phyloP scores from a whole-genome alignment of 1,140 invertebrate genomes.

The Zophobas morio region DNA sequence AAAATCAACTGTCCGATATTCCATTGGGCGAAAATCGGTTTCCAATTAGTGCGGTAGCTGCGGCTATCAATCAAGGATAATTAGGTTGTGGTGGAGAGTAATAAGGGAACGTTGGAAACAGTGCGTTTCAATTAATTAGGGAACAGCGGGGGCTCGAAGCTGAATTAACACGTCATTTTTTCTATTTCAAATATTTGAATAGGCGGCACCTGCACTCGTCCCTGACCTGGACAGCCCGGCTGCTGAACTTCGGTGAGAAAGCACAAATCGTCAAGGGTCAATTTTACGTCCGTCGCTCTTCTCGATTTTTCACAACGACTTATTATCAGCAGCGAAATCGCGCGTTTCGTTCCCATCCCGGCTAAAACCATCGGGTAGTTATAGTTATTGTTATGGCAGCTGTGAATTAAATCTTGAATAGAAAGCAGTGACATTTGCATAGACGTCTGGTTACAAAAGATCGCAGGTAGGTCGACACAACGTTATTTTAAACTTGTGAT shows the following conservation, averaged over 20 bases:
- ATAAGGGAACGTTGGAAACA: conserved; percentile 23
- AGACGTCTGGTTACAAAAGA: no score
- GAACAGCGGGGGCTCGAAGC: conserved; percentile 7
- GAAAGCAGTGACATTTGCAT: no score
- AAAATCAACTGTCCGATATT: background rate
- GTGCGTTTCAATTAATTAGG: conserved; percentile 29
- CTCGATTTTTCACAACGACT: no score
- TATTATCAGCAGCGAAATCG: no score
- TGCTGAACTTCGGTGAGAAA: no score
- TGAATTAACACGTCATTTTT: conserved; percentile 38
- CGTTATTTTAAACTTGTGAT: no score
- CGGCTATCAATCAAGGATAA: conserved; percentile 36
- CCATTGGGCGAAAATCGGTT: conserved; percentile 11
- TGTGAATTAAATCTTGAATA: conserved; percentile 31
- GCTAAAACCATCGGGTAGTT: conserved; percentile 9
- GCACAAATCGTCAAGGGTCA: no score
- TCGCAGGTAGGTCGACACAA: no score
- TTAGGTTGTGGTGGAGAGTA: conserved; percentile 16
- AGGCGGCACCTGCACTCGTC: conserved; percentile 20
- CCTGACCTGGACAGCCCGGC: conserved; percentile 19
- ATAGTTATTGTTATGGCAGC: conserved; percentile 47
- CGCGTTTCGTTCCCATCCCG: no score
- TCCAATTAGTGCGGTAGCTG: conserved; percentile 22
- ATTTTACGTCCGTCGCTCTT: no score
- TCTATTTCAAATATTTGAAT: conserved; percentile 40